Evolutionary conservation across 2,888 invertebrate species (phyloP).

Genomic region (Melieria omissa): DNA sequence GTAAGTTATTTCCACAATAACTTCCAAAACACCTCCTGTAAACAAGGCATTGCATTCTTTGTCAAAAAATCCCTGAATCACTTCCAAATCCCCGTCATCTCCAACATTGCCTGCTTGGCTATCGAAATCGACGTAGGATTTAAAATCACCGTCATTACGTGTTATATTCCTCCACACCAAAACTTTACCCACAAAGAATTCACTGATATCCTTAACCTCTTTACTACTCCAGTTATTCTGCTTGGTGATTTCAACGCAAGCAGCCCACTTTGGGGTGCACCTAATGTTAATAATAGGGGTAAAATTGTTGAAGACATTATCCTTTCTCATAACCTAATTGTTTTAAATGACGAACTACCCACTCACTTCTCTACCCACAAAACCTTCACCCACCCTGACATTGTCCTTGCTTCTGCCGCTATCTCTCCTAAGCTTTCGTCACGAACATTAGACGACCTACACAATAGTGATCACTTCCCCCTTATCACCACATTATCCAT

Average conservation of each 20-base stretch:
- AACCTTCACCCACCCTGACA: slow-evolving; percentile 2
- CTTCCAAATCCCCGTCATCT: background rate
- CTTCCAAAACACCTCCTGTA: background rate
- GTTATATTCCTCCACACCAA: slow-evolving; percentile 14
- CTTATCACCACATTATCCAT: background rate
- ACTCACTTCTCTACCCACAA: too few relatives aligned
- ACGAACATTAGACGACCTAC: background rate
- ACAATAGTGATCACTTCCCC: background rate
- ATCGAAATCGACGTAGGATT: too few relatives aligned
- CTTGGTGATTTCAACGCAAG: slow-evolving; percentile 6
- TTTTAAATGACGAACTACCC: background rate
- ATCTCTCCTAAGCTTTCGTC: background rate
- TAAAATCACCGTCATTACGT: slow-evolving; percentile 3
- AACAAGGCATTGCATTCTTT: slow-evolving; percentile 3
- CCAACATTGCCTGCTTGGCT: too few relatives aligned
- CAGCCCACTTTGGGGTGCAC: slow-evolving; percentile 5
- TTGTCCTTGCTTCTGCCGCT: background rate
- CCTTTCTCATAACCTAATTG: background rate
- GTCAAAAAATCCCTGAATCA: background rate
- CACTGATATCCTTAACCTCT: slow-evolving; percentile 7
- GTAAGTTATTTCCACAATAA: slow-evolving; percentile 14
- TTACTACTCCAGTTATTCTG: background rate
- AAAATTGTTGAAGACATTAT: background rate
- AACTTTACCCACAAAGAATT: slow-evolving; percentile 11
- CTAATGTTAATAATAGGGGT: slow-evolving; percentile 2